Conservation (phyloP, 37 sponge, comb jelly and placozoan species). For the Diacarnus erythraeanus region DNA sequence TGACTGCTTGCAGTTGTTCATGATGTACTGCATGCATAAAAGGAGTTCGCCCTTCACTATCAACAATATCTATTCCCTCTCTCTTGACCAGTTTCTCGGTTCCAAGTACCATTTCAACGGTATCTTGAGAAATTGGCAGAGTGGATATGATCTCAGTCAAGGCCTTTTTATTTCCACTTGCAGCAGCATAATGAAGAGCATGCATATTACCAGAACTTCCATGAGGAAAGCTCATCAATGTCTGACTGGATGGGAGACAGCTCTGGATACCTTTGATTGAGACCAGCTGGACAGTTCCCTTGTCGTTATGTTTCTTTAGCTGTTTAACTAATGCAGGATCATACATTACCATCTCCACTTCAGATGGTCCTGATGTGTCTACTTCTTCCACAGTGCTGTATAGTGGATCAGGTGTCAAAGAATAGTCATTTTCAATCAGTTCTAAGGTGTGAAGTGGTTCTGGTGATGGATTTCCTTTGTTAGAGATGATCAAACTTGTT, state of each 20-base stretch:
- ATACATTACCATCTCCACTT: background rate
- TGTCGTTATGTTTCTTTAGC: slow-evolving; percentile 23
- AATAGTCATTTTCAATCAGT: background rate
- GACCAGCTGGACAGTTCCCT: slow-evolving; percentile 31
- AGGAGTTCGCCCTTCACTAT: slow-evolving; percentile 76
- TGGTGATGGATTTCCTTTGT: background rate
- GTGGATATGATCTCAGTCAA: slow-evolving; percentile 25
- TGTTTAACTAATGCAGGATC: slow-evolving; percentile 14
- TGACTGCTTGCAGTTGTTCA: slow-evolving; percentile 54
- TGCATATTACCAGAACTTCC: slow-evolving; percentile 51
- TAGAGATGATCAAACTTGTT: slow-evolving; percentile 4
- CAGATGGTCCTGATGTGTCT: background rate
- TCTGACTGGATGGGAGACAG: background rate
- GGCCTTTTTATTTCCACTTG: slow-evolving; percentile 65
- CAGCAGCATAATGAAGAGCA: slow-evolving; percentile 61
- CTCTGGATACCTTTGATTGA: slow-evolving; percentile 32
- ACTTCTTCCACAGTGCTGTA: slow-evolving; percentile 6
- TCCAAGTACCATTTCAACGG: slow-evolving; percentile 56
- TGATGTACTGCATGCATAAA: slow-evolving; percentile 89
- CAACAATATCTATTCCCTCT: slow-evolving; percentile 63
- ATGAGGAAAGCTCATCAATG: slow-evolving; percentile 23
- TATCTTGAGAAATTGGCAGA: slow-evolving; percentile 46
- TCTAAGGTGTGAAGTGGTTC: background rate
- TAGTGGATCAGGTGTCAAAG: slow-evolving; percentile 2
- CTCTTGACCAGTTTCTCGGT: slow-evolving; percentile 28